Percentiles rank a stretch among this genome's conserved stretches.
These are phyloP conservation scores for Delphinapterus leucas DNA, from an alignment of 2,113 vertebrate species.

Conservation along the genomic window DNA sequence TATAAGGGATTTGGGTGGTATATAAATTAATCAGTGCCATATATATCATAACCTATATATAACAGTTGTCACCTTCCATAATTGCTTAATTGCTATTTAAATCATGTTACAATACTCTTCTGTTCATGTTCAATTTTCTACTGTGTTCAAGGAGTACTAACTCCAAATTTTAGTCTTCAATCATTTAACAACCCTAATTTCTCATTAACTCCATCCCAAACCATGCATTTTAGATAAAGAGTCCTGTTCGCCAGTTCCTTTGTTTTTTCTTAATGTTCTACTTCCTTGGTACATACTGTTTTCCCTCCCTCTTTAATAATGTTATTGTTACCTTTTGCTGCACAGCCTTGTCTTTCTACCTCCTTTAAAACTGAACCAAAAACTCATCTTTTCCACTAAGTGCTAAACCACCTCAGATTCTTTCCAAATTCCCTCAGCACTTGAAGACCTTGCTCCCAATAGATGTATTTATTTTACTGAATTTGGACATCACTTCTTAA, in stretches of 20 bases:
- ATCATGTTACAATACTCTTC: neutral
- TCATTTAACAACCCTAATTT: neutral
- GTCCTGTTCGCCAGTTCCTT: neutral
- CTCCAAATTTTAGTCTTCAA: slow-evolving; percentile 8
- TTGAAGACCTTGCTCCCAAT: slow-evolving; percentile 36
- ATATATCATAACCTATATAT: neutral
- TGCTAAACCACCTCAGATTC: slow-evolving; percentile 44
- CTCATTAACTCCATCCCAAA: neutral
- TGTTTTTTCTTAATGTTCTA: neutral
- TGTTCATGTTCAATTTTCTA: slow-evolving; percentile 27
- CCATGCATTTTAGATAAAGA: neutral
- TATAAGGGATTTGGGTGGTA: neutral
- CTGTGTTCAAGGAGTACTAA: neutral
- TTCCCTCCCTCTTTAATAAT: neutral
- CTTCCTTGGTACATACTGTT: neutral
- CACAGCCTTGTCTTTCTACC: slow-evolving; percentile 11
- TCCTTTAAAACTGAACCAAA: slow-evolving; percentile 38
- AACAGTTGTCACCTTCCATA: neutral
- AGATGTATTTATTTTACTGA: slow-evolving; percentile 51
- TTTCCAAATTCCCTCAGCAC: slow-evolving; percentile 34
- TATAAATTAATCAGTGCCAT: slow-evolving; percentile 1
- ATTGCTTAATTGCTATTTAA: slow-evolving; percentile 23
- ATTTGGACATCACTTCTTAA: slow-evolving; percentile 32
- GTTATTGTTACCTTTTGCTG: neutral
- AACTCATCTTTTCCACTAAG: slow-evolving; percentile 58